These are phyloP conservation scores for Peromyscus eremicus DNA, from an alignment of 2,797 vertebrate species.

Conservation along the genomic window DNA sequence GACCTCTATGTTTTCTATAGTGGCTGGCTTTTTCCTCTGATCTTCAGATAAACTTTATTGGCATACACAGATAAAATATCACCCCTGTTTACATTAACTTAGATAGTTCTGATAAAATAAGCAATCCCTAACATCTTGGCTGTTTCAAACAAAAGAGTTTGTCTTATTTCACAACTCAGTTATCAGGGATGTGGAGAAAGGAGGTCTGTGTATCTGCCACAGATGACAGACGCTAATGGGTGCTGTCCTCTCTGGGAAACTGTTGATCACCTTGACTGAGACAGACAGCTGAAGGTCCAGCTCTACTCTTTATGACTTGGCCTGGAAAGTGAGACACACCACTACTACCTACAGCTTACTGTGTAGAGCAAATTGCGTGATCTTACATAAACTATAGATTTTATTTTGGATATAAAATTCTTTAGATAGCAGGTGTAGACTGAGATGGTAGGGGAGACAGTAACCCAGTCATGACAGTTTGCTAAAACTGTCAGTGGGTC, in stretches of 20 bases:
- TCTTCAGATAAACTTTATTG: no score
- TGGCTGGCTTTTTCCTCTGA: no score
- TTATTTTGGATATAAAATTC: neutral
- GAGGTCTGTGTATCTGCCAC: accelerated
- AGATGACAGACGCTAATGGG: neutral
- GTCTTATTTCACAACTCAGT: neutral
- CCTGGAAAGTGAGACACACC: neutral
- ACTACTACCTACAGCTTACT: neutral
- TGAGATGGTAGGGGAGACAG: neutral
- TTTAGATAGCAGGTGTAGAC: neutral
- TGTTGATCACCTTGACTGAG: neutral
- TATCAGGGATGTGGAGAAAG: neutral
- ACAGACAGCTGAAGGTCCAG: neutral
- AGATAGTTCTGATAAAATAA: neutral
- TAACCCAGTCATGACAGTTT: neutral
- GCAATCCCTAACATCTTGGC: neutral
- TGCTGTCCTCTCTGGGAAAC: neutral
- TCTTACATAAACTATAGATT: neutral
- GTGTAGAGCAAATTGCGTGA: neutral
- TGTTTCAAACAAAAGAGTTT: neutral
- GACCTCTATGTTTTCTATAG: no score
- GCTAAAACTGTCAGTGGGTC: neutral
- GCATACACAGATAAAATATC: no score
- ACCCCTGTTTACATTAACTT: neutral
- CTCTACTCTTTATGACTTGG: neutral